phyloP scores from a whole-genome alignment of 2,113 vertebrate genomes.

The Seriola dumerili region DNA sequence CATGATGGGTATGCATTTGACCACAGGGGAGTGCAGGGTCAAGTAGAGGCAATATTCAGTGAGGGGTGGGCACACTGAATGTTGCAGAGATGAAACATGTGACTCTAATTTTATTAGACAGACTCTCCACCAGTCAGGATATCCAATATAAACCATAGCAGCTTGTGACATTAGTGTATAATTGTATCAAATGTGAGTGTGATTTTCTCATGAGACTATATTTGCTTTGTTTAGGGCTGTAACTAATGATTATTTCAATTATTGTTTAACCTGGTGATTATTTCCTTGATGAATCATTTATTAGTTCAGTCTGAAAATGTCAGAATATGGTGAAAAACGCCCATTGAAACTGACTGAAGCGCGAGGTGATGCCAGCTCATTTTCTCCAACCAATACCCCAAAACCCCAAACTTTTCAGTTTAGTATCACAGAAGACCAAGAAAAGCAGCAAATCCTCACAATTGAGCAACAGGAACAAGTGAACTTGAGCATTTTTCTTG shows the following conservation, averaged over 20 bases:
- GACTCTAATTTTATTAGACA: conserved; percentile 8
- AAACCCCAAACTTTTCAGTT: neutral
- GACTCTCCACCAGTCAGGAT: neutral
- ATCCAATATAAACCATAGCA: neutral
- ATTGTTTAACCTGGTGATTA: neutral
- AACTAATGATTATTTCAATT: neutral
- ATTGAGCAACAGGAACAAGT: neutral
- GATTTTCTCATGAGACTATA: neutral
- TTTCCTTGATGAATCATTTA: neutral
- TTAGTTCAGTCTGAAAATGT: neutral
- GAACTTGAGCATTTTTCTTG: neutral
- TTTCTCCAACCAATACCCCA: no score
- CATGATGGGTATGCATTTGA: neutral
- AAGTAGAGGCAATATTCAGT: conserved; percentile 12
- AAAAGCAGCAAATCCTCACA: neutral
- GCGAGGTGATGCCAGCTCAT: neutral
- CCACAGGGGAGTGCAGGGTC: conserved; percentile 19
- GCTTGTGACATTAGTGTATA: neutral
- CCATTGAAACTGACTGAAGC: neutral
- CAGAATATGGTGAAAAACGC: neutral
- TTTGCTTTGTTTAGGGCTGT: neutral
- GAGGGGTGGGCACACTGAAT: neutral
- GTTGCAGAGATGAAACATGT: conserved; percentile 15
- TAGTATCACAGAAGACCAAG: neutral
- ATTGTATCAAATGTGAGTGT: neutral